Evolutionary conservation across 1,140 invertebrate species (phyloP), one percentile per base, ranked within the genome.

Genomic region (Caenorhabditis brenneri): DNA sequence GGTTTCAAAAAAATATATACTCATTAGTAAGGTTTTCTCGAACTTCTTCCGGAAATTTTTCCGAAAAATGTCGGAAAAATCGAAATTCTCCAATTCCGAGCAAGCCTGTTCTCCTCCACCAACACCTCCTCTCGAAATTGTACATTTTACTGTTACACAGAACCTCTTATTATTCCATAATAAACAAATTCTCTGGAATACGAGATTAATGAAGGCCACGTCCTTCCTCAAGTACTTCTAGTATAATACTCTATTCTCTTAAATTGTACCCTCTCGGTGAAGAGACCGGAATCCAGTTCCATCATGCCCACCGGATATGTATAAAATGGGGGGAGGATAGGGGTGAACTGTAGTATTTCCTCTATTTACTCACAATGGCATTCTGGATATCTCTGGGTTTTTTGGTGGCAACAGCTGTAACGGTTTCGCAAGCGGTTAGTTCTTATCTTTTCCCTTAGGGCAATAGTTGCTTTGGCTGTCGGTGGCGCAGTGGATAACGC

Each of bases 21-120:
- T n/a, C n/a, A n/a, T n/a, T n/a, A n/a, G n/a, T n/a, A n/a, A n/a
- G n/a, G n/a, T n/a, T n/a, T n/a, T n/a, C n/a, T n/a, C n/a, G n/a
- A n/a, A n/a, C n/a, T n/a, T n/a, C n/a, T n/a, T n/a, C n/a, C n/a
- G n/a, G n/a, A 19, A n/a, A n/a, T n/a, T n/a, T n/a, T n/a, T n/a
- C n/a, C n/a, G n/a, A n/a, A n/a, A n/a, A n/a, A n/a, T n/a, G n/a
- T n/a, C n/a, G n/a, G n/a, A n/a, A n/a, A n/a, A n/a, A n/a, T n/a
- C n/a, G n/a, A n/a, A n/a, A n/a, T 27, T 36, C 19, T 36, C n/a
- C n/a, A n/a, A n/a, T n/a, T n/a, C n/a, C n/a, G n/a, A n/a, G n/a
- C n/a, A n/a, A n/a, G n/a, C n/a, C n/a, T n/a, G 16, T 65, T 22
- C 5, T 65, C 93, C 93, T 93, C 92, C 10, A n/a, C 39, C 6